These are phyloP conservation scores for Drosophila subpulchrella DNA, from an alignment of 1,140 invertebrate species.

Conservation along the genomic window DNA sequence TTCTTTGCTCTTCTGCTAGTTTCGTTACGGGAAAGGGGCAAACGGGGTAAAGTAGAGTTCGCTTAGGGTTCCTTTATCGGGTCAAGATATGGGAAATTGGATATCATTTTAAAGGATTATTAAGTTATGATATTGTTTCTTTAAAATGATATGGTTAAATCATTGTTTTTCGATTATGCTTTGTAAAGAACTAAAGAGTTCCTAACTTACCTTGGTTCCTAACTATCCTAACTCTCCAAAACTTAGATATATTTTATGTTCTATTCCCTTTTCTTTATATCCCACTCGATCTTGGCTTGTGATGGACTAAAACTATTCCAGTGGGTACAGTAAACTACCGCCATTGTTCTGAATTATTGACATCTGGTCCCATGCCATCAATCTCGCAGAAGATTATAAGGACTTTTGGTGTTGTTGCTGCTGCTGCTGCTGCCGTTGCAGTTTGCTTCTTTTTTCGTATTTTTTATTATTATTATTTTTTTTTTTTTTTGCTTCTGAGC, in stretches of 20 bases:
- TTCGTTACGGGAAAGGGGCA: background rate
- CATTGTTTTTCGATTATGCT: too few species aligned
- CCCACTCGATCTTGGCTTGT: background rate
- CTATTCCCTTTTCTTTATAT: background rate
- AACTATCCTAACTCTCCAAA: background rate
- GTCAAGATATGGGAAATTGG: constrained; percentile 5
- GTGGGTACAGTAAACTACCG: constrained; percentile 21
- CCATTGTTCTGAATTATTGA: constrained; percentile 74
- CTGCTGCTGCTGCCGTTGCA: constrained; percentile 25
- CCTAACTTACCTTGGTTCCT: too few species aligned
- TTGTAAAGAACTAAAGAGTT: too few species aligned
- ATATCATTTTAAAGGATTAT: background rate
- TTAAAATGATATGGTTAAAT: too few species aligned
- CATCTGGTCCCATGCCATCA: constrained; percentile 72
- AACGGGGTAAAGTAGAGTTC: background rate
- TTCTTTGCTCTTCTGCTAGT: constrained; percentile 22
- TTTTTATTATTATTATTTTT: background rate
- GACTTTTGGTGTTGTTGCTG: constrained; percentile 47
- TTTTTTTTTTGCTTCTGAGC: constrained; percentile 4
- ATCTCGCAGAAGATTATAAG: constrained; percentile 70
- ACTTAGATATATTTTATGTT: background rate
- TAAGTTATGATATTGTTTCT: background rate
- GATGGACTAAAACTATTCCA: constrained; percentile 1
- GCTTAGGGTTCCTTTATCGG: background rate
- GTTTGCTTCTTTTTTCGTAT: constrained; percentile 2